Base-by-base conservation (phyloP, 2,888 invertebrate species). In the Hecatera dysodea region DNA sequence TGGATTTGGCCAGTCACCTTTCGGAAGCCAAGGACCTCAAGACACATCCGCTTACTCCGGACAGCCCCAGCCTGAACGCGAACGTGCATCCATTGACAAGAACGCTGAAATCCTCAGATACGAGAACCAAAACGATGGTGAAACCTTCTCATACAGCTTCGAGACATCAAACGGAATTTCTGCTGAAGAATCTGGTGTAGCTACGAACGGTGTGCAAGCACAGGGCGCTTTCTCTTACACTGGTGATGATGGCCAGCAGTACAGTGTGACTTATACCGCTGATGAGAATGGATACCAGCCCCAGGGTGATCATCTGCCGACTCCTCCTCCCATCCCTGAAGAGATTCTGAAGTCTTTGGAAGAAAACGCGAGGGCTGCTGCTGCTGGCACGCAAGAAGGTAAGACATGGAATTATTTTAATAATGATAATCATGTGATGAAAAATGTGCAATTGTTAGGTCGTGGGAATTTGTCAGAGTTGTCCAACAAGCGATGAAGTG, bases 381-480 rank as follows among this genome's bases (percentile, higher is more conserved):
- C 95, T 24, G 90, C 94, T 75, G 96, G 96, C 12, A 94, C 91
- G 4, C 95, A 95, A 91, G 95, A 95, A 94, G 96, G 95, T 95
- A 89, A 78, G 68, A 46, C 29, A 36, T 52, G 17, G 36, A 11
- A 27, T 22, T 42, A 24, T 65, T 59, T 22, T 39, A 57, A 50
- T 48, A 39, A 44, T 74, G 44, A 52, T 24, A 24, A 50, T 50
- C 24, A 17, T 29, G 53, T 33, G 22, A 39, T 44, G 36, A 48
- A 48, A 48, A 48, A 39, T 57, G 1, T 33, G 46, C 52, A 29
- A 78, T 61, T 78, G 19, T 60, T 55, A 50, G 17, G 15, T 63
- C 63, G 78, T 75, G 63, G 22, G 75, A 75, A 78, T 53, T 42
- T 46, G 36, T 75, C 56, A 66, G 56, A 53, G 52, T 48, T 39